phyloP scores from a whole-genome alignment of 2,888 invertebrate genomes.

The Archaeoteleia sp. region DNA sequence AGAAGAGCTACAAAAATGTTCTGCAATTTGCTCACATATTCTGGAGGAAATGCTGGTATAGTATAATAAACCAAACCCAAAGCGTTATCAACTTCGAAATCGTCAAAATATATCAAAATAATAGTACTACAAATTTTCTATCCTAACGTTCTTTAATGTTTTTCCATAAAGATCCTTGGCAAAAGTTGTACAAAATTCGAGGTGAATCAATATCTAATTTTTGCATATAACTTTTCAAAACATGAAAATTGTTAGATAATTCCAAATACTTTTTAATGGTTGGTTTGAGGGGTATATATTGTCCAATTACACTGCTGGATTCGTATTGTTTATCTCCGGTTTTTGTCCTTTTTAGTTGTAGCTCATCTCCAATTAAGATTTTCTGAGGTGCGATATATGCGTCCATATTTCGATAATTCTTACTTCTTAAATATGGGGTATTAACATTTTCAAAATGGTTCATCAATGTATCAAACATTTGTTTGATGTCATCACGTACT shows the following conservation, averaged over 20 bases:
- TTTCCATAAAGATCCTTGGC: neutral
- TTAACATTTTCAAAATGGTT: neutral
- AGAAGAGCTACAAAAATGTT: constrained; percentile 26
- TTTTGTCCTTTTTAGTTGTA: neutral
- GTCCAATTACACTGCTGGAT: neutral
- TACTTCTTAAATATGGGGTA: constrained; percentile 1
- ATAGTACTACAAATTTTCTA: constrained; percentile 19
- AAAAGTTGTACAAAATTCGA: neutral
- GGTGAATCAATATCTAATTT: neutral
- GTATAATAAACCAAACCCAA: constrained; percentile 19
- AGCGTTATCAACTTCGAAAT: constrained; percentile 11
- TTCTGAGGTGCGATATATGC: neutral
- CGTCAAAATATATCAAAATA: constrained; percentile 16
- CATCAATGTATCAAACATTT: neutral
- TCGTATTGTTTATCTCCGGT: neutral
- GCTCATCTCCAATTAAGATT: neutral
- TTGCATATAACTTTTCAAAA: neutral
- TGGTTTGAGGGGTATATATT: neutral
- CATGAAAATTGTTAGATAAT: neutral
- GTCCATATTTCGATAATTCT: neutral
- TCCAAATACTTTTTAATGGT: constrained; percentile 1
- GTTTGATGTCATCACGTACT: neutral
- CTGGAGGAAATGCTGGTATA: constrained; percentile 5
- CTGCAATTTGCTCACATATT: neutral
- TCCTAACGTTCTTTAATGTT: neutral